Conservation (phyloP, 2,113 vertebrate species). For the Apistogramma diplotaenia region DNA sequence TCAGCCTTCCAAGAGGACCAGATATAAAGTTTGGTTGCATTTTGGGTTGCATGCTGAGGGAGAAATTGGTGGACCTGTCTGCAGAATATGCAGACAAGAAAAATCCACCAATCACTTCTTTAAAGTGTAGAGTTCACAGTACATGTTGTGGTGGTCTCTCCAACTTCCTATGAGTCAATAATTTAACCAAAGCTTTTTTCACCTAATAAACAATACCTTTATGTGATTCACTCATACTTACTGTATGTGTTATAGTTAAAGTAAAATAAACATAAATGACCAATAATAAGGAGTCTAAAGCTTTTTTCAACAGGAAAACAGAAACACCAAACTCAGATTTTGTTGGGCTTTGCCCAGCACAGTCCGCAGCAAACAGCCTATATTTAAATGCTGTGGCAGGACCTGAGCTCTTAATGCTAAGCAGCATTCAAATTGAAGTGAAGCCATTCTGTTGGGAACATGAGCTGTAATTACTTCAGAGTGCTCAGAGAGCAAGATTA, state of each 20-base stretch:
- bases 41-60: not conserved
- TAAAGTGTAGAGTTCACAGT: not conserved
- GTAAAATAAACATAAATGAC: not conserved
- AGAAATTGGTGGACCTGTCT: not conserved
- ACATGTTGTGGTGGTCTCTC: not conserved
- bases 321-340: not conserved
- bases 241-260: not conserved
- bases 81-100: not conserved
- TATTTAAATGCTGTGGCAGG: not conserved
- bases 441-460: not conserved
- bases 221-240: too few species aligned
- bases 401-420: not conserved
- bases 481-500: constrained; percentile 6
- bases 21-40: not conserved
- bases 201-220: too few species aligned
- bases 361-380: not conserved
- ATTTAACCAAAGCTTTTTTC: not conserved
- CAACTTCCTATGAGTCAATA: not conserved
- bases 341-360: not conserved
- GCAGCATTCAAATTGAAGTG: not conserved
- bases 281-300: not conserved
- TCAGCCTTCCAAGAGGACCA: not conserved
- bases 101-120: not conserved
- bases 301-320: not conserved
- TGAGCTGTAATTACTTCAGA: constrained; percentile 34